Evolutionary conservation across 2,113 vertebrate species (phyloP), one percentile per base, ranked within the genome.

Genomic region (Poeciliopsis occidentalis): DNA sequence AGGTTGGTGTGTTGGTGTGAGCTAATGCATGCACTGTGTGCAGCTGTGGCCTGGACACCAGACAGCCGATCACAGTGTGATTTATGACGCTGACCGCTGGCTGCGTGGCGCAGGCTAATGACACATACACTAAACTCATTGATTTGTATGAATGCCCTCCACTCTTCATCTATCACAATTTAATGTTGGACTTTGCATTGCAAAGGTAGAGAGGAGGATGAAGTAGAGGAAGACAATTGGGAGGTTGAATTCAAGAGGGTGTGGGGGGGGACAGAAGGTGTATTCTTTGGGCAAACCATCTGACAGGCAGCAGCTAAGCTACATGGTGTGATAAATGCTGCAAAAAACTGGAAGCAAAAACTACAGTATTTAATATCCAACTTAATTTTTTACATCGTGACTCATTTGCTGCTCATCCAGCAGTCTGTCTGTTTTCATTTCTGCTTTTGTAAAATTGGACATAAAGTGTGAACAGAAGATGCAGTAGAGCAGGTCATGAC

Each of bases 151-250:
- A 98, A 97, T 97, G 96, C 95, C 96, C 98, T 98, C 98, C 97
- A 95, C 95, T 97, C 96, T 97, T 96, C 98, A 99, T 99, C 98
- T 98, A 99, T 99, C 98, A 99, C 97, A 99, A 99, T 99, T 98
- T 97, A 99, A 98, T 97, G 97, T 96, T 87, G 96, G 96, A 95
- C 96, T 98, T 98, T 97, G 97, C 96, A 97, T 97, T 96, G 97
- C 96, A 97, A 96, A 96, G 95, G 95, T 95, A 89, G 93, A 62
- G 73, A 51, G 12, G 81, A 69, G 80, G 71, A 83, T 61, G 80
- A 67, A 73, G 78, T 51, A 44, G 81, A 75, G 62, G 69, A 62
- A 62, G 34, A 29, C 62, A 12, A 30, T 39, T 12, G 27, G 32
- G 41, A 34, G 27, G 27, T 60, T 39, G 41, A 8, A 47, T 72